Base-by-base conservation (phyloP, 2,888 invertebrate species). In the Pachliopta kotzebuea region DNA sequence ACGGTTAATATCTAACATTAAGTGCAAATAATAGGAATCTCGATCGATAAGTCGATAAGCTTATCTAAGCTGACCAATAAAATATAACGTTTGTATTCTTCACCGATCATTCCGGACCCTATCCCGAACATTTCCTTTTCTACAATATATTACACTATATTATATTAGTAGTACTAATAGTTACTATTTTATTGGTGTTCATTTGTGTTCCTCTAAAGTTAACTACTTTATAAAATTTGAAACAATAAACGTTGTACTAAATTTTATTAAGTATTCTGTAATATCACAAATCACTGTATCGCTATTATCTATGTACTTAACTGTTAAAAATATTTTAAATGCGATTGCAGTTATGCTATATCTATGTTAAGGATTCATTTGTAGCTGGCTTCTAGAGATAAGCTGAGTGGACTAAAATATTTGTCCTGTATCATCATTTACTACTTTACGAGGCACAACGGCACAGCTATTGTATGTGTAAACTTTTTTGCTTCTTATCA, bases 241-340 rank as follows among this genome's bases (percentile, higher is more conserved):
- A 89, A 88, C 81, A 77, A 79, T 76, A 83, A 76, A 85, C 86
- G 85, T 86, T 85, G 86, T 85, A 85, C 85, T 88, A 90, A 84
- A 81, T 81, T 78, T 86, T 84, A 81, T 82, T 84, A 81, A 84
- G 85, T 90, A 87, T 85, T 78, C 82, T 85, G 85, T 90, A 90
- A 88, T 90, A 90, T 90, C 91, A 90, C 90, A 90, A 88, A 87
- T 89, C 80, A 84, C 85, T 85, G 86, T 90, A 85, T 81, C 76
- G 81, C 85, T 89, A 90, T 81, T 72, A 66, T 76, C 85, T 87
- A 83, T 53, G 53, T 29, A 21, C 65, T 63, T 62, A 63, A 56
- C 56, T 53, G 55, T 62, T 55, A 62, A 56, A 11, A 66, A 37
- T 62, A 62, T 62, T 66, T 37, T 66, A 66, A 62, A 63, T 62